Evolutionary conservation across 2,113 vertebrate genomes (phyloP), one percentile per base, ranked within the genome.

Genomic region (Callipepla squamata): DNA sequence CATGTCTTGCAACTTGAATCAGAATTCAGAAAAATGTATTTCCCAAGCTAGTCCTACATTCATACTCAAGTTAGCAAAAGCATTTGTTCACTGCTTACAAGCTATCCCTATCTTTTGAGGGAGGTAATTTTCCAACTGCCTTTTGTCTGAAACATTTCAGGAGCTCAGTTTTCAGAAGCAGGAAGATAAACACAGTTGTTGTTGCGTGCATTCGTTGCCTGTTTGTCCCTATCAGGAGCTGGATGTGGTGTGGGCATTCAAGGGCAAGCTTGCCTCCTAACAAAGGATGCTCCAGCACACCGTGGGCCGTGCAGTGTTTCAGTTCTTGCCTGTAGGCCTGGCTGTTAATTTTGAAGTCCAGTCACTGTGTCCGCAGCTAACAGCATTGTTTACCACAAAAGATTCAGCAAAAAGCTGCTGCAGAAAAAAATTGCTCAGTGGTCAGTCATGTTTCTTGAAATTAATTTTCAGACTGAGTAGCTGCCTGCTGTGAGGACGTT

Each of bases 391-490:
- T 93, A 86, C 80, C 66, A 62, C 80, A 69, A 90, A 95, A 94
- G 65, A 51, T 75, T 96, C 95, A 89, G 76, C 81, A 95, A 67
- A 94, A 94, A 96, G 44, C 94, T 92, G 13, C 88, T 67, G 75
- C 90, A 53, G 30, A 53, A 53, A 95, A n/a, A 95, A 96, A 94
- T 93, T 90, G 85, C 57, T 94, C 72, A 48, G 82, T 95, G 93
- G 93, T 75, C 96, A 96, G 80, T 65, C 84, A 59, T 76, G 65
- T 40, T 92, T 94, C 85, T 96, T 89, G 81, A 96, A 97, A 96
- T 97, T 95, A 94, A 92, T 94, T 96, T 96, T 96, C 94, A 96
- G 93, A 93, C 53, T 57, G 95, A 87, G 87, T 88, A 94, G 78
- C 84, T 94, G 76, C 77, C 91, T 95, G 69, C 92, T 87, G n/a